A percentile compares a stretch with the other conserved stretches of the same genome.
Evolutionary conservation across 2,888 invertebrate genomes (phyloP).

Genomic region (Deilephila porcellus): DNA sequence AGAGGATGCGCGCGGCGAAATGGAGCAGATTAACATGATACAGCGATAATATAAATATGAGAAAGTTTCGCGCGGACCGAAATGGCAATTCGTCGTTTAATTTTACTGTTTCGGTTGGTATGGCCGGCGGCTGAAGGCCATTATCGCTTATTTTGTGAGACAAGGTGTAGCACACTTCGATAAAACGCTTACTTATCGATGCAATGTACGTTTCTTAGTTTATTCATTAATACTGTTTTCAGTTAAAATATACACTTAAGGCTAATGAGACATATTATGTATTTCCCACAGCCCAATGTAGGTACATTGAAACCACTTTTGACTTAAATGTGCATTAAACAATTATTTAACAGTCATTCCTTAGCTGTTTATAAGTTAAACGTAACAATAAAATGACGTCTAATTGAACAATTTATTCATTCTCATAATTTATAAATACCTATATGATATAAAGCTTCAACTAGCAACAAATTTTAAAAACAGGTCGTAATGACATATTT

Average conservation of each 20-base stretch:
- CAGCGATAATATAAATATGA: neutral
- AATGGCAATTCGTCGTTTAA: neutral
- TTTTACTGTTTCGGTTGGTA: neutral
- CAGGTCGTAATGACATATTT: too few relatives aligned
- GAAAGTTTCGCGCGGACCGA: constrained; percentile 4
- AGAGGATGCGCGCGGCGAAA: constrained; percentile 13
- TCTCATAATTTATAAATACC: too few relatives aligned
- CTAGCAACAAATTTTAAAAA: too few relatives aligned
- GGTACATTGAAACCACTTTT: too few relatives aligned
- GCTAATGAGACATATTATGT: neutral
- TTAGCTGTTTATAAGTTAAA: too few relatives aligned
- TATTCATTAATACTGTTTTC: neutral
- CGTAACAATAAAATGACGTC: too few relatives aligned
- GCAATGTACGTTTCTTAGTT: neutral
- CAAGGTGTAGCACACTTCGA: constrained; percentile 17
- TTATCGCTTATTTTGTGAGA: constrained; percentile 17
- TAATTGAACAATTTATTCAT: too few relatives aligned
- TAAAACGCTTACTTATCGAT: constrained; percentile 4
- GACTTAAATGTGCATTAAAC: too few relatives aligned
- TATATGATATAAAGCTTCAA: too few relatives aligned
- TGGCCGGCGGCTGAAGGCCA: neutral
- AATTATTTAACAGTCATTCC: too few relatives aligned
- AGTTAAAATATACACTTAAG: neutral
- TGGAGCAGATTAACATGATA: constrained; percentile 15
- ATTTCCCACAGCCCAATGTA: neutral